A percentile compares a stretch with the other conserved stretches of the same genome.
These are phyloP conservation scores for Blera fallax DNA, from an alignment of 2,888 invertebrate genomes.

Conservation along the genomic window DNA sequence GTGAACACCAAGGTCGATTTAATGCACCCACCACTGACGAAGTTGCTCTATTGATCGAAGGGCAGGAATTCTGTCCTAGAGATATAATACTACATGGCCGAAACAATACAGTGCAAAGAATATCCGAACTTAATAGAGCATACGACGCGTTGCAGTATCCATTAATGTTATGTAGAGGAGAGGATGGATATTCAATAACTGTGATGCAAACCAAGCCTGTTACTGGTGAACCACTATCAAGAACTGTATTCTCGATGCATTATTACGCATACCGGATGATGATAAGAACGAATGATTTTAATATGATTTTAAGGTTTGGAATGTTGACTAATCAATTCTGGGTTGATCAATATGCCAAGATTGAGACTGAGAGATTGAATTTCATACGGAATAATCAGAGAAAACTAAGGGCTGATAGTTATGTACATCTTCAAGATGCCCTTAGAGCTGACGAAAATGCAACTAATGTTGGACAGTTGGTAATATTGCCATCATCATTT, in stretches of 20 bases:
- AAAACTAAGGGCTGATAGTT: not conserved
- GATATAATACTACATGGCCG: not conserved
- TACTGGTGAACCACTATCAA: not conserved
- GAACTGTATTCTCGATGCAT: not conserved
- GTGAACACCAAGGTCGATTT: not conserved
- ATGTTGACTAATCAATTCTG: not conserved
- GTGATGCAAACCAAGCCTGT: not conserved
- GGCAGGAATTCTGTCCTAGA: not conserved
- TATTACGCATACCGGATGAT: not conserved
- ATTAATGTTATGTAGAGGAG: not conserved
- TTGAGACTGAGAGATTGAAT: slow-evolving; percentile 25
- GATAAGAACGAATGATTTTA: not conserved
- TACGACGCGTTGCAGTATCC: too few species aligned
- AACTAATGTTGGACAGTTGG: slow-evolving; percentile 7
- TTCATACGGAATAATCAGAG: too few species aligned
- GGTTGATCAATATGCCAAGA: slow-evolving; percentile 32
- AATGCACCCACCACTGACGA: not conserved
- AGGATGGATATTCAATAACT: not conserved
- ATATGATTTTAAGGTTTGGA: not conserved
- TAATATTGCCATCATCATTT: slow-evolving; percentile 43
- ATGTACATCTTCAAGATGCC: slow-evolving; percentile 26
- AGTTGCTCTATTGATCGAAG: not conserved
- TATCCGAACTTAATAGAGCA: not conserved
- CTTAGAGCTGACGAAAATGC: not conserved
- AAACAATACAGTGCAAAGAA: not conserved